These are phyloP conservation scores for Hemichromis elongatus DNA, from an alignment of 2,113 vertebrate genomes.

Conservation along the genomic window DNA sequence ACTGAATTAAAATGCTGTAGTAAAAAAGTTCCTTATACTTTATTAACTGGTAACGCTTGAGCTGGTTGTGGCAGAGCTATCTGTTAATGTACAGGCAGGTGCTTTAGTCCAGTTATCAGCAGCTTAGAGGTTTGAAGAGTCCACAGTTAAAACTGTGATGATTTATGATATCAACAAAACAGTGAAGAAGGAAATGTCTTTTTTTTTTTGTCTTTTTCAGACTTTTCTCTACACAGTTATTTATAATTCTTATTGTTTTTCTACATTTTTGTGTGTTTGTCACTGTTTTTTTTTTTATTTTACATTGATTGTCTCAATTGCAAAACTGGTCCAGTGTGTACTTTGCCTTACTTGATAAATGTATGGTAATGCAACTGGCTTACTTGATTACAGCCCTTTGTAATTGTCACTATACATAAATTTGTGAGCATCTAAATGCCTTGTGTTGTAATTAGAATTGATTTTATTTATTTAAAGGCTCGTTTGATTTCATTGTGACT, in stretches of 20 bases:
- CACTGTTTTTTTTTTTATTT: background rate
- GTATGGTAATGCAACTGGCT: background rate
- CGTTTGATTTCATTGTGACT: background rate
- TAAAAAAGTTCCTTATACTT: background rate
- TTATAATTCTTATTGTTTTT: background rate
- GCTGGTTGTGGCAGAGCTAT: background rate
- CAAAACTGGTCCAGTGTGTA: background rate
- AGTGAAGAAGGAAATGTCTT: background rate
- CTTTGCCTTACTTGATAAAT: background rate
- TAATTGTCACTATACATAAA: background rate
- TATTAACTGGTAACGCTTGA: background rate
- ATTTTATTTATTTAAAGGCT: background rate
- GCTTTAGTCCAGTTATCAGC: background rate
- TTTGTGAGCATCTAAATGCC: background rate
- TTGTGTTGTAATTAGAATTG: background rate
- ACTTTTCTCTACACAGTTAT: background rate
- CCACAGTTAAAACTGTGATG: background rate
- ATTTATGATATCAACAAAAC: background rate
- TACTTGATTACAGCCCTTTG: background rate
- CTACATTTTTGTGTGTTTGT: background rate
- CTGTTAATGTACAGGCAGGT: background rate
- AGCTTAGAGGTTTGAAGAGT: background rate
- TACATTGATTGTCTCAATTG: background rate
- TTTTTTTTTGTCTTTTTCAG: background rate
- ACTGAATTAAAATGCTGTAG: background rate